phyloP scores from a whole-genome alignment of 1,140 invertebrate genomes.

The Drosophila lowei region DNA sequence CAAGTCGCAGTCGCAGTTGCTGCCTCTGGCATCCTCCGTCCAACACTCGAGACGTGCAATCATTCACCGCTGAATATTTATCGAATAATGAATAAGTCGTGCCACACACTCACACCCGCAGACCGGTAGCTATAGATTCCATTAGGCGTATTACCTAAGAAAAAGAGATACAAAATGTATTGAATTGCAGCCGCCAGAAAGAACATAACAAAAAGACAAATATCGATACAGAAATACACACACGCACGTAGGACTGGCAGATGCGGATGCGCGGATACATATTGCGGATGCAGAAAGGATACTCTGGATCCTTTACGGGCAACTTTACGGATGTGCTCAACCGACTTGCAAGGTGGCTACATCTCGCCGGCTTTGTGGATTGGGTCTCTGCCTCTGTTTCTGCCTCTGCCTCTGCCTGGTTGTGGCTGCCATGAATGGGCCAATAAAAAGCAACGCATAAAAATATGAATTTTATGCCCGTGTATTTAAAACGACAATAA shows the following conservation, averaged over 20 bases:
- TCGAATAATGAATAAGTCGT: constrained; percentile 46
- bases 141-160: constrained; percentile 47
- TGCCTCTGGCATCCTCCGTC: neutral
- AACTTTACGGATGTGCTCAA: constrained; percentile 48
- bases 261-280: neutral
- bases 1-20: too few species aligned
- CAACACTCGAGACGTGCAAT: constrained; percentile 41
- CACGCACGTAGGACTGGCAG: neutral
- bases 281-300: constrained; percentile 16
- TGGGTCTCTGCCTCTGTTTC: neutral
- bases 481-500: constrained; percentile 78
- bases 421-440: constrained; percentile 44
- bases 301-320: constrained; percentile 34
- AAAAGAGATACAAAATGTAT: constrained; percentile 45
- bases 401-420: neutral
- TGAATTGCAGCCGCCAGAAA: constrained; percentile 2
- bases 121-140: constrained; percentile 24
- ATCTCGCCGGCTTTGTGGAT: neutral
- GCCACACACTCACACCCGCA: constrained; percentile 8
- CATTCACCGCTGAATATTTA: constrained; percentile 37
- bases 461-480: constrained; percentile 78
- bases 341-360: constrained; percentile 33
- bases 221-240: neutral
- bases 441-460: constrained; percentile 73
- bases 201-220: neutral